A percentile compares a stretch with the other conserved stretches of the same genome.
phyloP scores from a whole-genome alignment of 2,113 vertebrate genomes.

The Tachuris rubrigastra region DNA sequence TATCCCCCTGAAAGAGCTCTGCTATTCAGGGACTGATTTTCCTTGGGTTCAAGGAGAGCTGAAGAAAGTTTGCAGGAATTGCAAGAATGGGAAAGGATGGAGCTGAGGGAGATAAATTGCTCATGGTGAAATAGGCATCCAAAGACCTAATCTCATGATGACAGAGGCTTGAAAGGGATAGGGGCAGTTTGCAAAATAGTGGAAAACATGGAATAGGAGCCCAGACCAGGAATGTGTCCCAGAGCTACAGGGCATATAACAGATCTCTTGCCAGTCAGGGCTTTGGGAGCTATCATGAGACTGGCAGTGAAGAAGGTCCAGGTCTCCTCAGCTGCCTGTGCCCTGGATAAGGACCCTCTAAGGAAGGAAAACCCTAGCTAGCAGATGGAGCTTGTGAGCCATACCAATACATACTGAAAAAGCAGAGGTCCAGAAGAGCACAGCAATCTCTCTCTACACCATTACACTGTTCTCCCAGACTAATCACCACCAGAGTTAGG shows the following conservation, averaged over 20 bases:
- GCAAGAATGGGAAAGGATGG: background rate
- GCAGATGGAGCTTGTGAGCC: background rate
- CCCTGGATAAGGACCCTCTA: background rate
- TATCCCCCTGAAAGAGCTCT: background rate
- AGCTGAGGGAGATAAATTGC: background rate
- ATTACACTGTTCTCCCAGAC: background rate
- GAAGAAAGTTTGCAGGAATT: background rate
- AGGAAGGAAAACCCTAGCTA: background rate
- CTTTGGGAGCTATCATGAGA: background rate
- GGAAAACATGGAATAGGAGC: background rate
- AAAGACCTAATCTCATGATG: background rate
- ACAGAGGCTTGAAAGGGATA: background rate
- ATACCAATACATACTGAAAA: background rate
- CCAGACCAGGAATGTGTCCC: background rate
- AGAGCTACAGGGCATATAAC: background rate
- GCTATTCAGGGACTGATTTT: background rate
- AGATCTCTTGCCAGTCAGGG: background rate
- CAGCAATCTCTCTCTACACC: background rate
- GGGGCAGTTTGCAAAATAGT: background rate
- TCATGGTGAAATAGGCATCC: background rate
- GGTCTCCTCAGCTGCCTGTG: background rate
- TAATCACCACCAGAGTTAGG: fast-evolving
- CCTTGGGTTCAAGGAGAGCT: background rate
- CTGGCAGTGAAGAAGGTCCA: background rate
- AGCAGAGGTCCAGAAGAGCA: background rate